Evolutionary conservation across 2,797 vertebrate species (phyloP), one percentile per base, ranked within the genome.

Genomic region (Vultur gryphus): DNA sequence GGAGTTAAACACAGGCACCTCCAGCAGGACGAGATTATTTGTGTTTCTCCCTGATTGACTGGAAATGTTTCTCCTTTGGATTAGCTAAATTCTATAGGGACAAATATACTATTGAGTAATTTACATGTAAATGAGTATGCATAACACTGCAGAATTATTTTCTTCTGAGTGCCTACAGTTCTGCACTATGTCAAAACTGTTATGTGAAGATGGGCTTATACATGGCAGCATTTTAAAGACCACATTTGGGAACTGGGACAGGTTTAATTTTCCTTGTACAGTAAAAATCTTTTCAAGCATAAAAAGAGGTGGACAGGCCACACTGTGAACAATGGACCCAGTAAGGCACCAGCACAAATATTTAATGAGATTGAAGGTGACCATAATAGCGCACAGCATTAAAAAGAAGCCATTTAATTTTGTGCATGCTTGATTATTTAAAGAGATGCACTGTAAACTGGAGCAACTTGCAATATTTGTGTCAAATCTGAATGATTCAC

Each of bases 81-180:
- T 91, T 78, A 77, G 39, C 29, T 87, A 57, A 77, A 94, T 80
- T 79, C 93, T 81, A 61, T n/a, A 88, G 84, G 86, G 90, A 92
- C 26, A 95, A 95, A 88, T 62, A 86, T 5, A 73, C 54, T 48
- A 29, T 75, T 52, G 70, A 71, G 90, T 52, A 94, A 96, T 97
- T 97, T 96, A 67, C 64, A 89, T 90, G 54, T 59, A 95, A 96
- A 96, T 94, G 92, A 97, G 52, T 67, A 91, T 84, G 64, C 35
- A 70, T 64, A 92, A 89, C 19, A 39, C 41, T 33, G 51, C 46
- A 84, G 76, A 89, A 66, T 41, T 71, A 81, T 71, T 88, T 94
- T 89, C 67, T 66, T 96, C 71, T 59, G 54, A 72, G 88, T 82
- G 84, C 62, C 91, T 72, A 70, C 44, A 76, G 69, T 71, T 95